Evolutionary conservation across 2,888 invertebrate species (phyloP).

Genomic region (Hypomecis punctinalis): DNA sequence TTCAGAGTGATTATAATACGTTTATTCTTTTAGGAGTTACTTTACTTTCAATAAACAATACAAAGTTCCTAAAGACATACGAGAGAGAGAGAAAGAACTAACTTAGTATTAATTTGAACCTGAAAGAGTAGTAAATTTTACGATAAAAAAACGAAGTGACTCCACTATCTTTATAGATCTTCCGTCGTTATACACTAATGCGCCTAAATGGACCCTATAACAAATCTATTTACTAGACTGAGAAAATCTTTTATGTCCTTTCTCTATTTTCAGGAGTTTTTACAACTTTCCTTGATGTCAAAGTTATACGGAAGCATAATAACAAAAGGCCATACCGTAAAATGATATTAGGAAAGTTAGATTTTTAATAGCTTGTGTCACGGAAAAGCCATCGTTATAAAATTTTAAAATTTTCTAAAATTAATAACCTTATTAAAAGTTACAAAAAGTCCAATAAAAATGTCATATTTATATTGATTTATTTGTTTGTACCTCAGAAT

Average conservation of each 20-base stretch:
- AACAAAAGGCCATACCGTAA: neutral
- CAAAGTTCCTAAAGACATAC: too few species aligned
- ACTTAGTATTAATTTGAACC: too few species aligned
- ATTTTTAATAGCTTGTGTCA: neutral
- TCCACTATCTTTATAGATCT: constrained; percentile 18
- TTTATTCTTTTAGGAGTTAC: too few species aligned
- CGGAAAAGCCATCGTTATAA: neutral
- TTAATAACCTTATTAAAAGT: too few species aligned
- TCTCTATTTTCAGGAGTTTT: neutral
- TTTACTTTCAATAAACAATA: too few species aligned
- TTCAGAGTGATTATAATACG: too few species aligned
- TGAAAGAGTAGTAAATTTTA: constrained; percentile 10
- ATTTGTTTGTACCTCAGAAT: too few species aligned
- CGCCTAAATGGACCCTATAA: constrained; percentile 13
- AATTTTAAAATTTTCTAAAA: too few species aligned
- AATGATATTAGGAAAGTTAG: neutral
- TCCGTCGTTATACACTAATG: constrained; percentile 20
- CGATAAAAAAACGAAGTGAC: constrained; percentile 11
- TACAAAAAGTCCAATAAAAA: too few species aligned
- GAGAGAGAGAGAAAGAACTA: too few species aligned
- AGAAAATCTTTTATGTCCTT: neutral
- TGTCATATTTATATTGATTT: too few species aligned
- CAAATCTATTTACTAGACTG: constrained; percentile 14
- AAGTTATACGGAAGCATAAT: neutral
- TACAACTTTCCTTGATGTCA: neutral